Percentiles rank a stretch among this genome's conserved stretches.
Conservation (phyloP, 2,113 vertebrate genomes). For the Gobiocypris rarus region DNA sequence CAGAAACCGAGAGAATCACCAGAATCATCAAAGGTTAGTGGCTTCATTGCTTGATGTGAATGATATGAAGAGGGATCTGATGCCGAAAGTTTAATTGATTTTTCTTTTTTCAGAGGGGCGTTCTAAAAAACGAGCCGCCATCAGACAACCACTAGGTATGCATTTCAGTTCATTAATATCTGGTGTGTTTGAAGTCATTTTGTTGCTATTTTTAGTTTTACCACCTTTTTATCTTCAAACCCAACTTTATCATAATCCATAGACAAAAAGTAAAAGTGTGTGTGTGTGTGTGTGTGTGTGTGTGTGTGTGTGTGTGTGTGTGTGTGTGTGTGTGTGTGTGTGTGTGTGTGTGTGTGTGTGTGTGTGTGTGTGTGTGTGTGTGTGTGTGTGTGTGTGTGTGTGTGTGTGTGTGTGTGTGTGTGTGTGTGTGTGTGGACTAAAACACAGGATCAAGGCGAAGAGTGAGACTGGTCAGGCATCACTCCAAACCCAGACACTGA, state of each 20-base stretch:
- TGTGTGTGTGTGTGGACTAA: not conserved
- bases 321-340: not conserved
- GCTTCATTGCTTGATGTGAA: not conserved
- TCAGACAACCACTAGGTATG: constrained; percentile 43
- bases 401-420: not conserved
- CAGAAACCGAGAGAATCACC: constrained; percentile 73
- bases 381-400: not conserved
- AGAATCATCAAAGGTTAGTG: constrained; percentile 74
- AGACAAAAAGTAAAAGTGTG: not conserved
- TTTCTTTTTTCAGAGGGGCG: constrained; percentile 40
- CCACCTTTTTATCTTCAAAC: not conserved
- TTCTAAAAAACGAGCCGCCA: constrained; percentile 31
- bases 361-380: not conserved
- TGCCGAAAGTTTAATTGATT: not conserved
- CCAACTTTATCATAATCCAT: not conserved
- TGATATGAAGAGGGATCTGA: not conserved
- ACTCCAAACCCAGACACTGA: constrained; percentile 64
- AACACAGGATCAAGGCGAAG: constrained; percentile 66
- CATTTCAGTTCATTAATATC: not conserved
- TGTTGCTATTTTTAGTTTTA: not conserved
- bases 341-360: not conserved
- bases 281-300: not conserved
- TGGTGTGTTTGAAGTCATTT: not conserved
- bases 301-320: not conserved
- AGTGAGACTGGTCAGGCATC: constrained; percentile 60